phyloP scores from a whole-genome alignment of 2,888 invertebrate genomes.

The Drosophila cracens region DNA sequence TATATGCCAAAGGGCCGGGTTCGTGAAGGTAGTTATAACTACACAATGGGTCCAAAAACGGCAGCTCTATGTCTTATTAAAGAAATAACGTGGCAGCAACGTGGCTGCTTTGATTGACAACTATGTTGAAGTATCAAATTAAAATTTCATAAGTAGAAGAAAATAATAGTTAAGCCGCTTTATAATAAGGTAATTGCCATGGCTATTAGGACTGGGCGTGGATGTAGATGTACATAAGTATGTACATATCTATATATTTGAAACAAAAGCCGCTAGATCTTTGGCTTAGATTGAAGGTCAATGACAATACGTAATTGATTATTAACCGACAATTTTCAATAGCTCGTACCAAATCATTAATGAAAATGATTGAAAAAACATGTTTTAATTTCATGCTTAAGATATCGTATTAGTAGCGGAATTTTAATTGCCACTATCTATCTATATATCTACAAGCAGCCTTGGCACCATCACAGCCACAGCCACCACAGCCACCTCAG shows the following conservation, averaged over 20 bases:
- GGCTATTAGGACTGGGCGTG: conserved; percentile 76
- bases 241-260: not conserved
- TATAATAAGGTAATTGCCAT: conserved; percentile 76
- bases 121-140: conserved; percentile 81
- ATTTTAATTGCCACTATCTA: conserved; percentile 73
- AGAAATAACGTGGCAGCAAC: conserved; percentile 35
- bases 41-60: conserved; percentile 34
- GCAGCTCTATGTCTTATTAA: conserved; percentile 58
- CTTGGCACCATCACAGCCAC: conserved; percentile 46
- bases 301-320: conserved; percentile 79
- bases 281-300: conserved; percentile 73
- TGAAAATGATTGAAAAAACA: conserved; percentile 61
- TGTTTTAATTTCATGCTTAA: conserved; percentile 80
- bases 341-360: conserved; percentile 46
- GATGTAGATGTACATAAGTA: conserved; percentile 28
- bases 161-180: conserved; percentile 73
- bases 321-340: conserved; percentile 59
- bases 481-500: not conserved
- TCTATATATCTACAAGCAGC: conserved; percentile 32
- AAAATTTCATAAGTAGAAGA: conserved; percentile 73
- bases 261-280: conserved; percentile 44
- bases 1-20: conserved; percentile 54
- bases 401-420: conserved; percentile 68
- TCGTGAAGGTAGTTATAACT: conserved; percentile 40
- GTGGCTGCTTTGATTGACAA: conserved; percentile 72